These are phyloP conservation scores for Blomia tropicalis DNA, from an alignment of 2,888 invertebrate genomes.

Conservation along the genomic window DNA sequence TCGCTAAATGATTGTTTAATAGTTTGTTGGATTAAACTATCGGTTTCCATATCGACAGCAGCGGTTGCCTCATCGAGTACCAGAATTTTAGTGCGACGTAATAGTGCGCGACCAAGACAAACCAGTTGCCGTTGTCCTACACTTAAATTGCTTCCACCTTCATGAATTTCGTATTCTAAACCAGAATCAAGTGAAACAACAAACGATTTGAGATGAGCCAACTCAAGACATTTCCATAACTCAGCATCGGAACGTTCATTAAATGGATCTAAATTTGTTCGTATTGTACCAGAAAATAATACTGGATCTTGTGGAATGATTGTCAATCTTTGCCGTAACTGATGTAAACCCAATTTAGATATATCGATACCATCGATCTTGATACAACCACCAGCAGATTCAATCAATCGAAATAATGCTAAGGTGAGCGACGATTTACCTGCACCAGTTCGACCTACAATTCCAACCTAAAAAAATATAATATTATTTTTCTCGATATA, in stretches of 20 bases:
- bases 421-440: constrained; percentile 25
- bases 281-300: constrained; percentile 23
- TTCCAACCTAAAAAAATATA: constrained; percentile 18
- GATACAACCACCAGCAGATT: constrained; percentile 22
- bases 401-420: constrained; percentile 26
- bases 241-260: constrained; percentile 31
- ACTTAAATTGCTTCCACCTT: constrained; percentile 25
- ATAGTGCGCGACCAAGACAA: constrained; percentile 25
- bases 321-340: constrained; percentile 24
- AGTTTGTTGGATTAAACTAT: constrained; percentile 29
- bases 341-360: constrained; percentile 24
- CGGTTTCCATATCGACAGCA: constrained; percentile 31
- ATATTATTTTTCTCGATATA: neutral
- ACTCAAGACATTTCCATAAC: constrained; percentile 32
- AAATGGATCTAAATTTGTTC: constrained; percentile 32
- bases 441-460: constrained; percentile 25
- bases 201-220: constrained; percentile 28
- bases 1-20: constrained; percentile 29
- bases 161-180: constrained; percentile 19
- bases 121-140: constrained; percentile 25
- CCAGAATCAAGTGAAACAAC: constrained; percentile 3
- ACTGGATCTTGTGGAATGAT: constrained; percentile 27
- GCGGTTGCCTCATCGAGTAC: constrained; percentile 27
- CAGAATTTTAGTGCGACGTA: constrained; percentile 24
- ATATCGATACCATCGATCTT: constrained; percentile 25